phyloP scores from a whole-genome alignment of 2,888 invertebrate genomes.

The Xylota sylvarum region DNA sequence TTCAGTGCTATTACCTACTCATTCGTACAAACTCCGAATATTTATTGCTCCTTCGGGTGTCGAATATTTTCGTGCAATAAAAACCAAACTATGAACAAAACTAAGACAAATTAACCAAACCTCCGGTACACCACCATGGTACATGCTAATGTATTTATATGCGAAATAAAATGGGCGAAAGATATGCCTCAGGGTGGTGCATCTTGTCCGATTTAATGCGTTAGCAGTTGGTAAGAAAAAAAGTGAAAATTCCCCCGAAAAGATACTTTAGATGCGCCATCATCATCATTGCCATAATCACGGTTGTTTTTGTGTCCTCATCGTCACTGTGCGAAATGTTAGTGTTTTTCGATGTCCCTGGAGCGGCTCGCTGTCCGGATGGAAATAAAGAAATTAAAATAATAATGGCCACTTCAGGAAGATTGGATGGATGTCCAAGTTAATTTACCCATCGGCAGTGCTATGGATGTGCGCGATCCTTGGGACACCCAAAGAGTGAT shows the following conservation, averaged over 20 bases:
- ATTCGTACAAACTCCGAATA: not conserved
- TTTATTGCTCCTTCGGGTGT: conserved; percentile 28
- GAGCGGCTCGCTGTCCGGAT: not conserved
- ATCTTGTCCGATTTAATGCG: conserved; percentile 15
- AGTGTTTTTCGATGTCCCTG: not conserved
- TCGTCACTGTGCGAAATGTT: conserved; percentile 1
- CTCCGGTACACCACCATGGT: not conserved
- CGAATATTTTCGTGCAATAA: not conserved
- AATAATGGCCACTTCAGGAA: conserved; percentile 20
- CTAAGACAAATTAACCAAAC: not conserved
- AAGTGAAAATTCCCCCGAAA: conserved; percentile 8
- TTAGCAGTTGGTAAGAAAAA: not conserved
- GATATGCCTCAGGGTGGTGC: conserved; percentile 7
- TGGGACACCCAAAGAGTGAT: conserved; percentile 22
- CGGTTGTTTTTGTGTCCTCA: not conserved
- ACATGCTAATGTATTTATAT: not conserved
- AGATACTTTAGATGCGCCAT: conserved; percentile 2
- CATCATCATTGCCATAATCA: not conserved
- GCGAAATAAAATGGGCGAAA: conserved; percentile 10
- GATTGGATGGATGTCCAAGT: not conserved
- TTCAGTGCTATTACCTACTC: not conserved
- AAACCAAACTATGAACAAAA: not conserved
- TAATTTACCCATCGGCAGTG: conserved; percentile 24
- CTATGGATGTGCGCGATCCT: conserved; percentile 7
- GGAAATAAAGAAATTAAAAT: conserved; percentile 35